Base-by-base conservation (phyloP, 35 echinoderm and acorn worm genomes). In the Ptychodera flava region DNA sequence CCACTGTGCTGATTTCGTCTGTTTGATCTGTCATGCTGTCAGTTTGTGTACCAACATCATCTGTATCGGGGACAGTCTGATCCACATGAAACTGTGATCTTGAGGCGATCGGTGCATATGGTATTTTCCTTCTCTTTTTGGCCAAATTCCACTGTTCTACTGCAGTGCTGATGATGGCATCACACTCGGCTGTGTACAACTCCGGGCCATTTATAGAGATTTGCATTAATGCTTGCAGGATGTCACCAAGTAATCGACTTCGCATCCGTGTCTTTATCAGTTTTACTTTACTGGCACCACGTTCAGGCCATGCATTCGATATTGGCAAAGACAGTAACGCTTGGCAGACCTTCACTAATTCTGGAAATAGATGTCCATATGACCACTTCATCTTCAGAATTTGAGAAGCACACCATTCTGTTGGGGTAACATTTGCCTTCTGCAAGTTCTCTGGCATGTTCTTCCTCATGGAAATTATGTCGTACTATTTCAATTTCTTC, bases 141-240 rank as follows among this genome's bases (percentile, higher is more conserved):
- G 75, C 78, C 1, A 31, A 10, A 28, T 30, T 79, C 85, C 45
- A 86, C 29, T 86, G 75, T 30, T 77, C 78, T 0, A 86, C 38
- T 52, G 85, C 85, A 29, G 32, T 53, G 78, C 78, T 37, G 36
- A 86, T 37, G 31, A 77, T 37, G 36, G n/a, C 38, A 28, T 86
- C 64, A 64, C 36, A 37, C 10, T 76, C 85, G 33, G 85, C 37
- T 16, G 85, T 64, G 38, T 10, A 77, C 32, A 33, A 15, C 78
- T 37, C 22, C 16, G 85, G 85, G 64, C 85, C 85, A 86, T 86
- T 86, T 37, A 86, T 86, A 31, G 36, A 64, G 38, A 86, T 86
- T 37, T 36, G 29, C 0, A 88, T 35, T 35, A 88, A 32, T 1
- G 86, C 16, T 35, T 88, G 0, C 32, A 88, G 86, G 28, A 88